Evolutionary conservation across 2,113 vertebrate species (phyloP), one percentile per base, ranked within the genome.

Genomic region (Mormyrus iriodes): DNA sequence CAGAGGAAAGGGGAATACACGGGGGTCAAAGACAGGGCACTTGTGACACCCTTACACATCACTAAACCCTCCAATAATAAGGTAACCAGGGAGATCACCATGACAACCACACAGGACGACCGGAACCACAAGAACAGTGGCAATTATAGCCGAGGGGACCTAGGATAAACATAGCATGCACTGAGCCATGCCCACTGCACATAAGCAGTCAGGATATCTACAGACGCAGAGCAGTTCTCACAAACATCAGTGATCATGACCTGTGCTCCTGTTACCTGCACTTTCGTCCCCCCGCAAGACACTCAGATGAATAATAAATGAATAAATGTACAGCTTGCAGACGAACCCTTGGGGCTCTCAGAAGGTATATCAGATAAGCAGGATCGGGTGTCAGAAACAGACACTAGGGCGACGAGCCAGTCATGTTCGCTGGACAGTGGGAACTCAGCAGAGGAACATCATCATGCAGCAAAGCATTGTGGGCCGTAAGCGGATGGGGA

Each of bases 381-480:
- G 73, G 35, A 19, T 76, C 73, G 3, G 35, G 35, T 76, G 35
- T 42, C 27, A 42, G 73, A 76, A 39, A 76, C 31, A 76, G 73
- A 35, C 27, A 76, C 73, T 35, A 19, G 35, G 73, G 73, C 17
- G 73, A 39, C 5, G 35, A 76, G 35, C 31, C 61, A 76, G 27
- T 76, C 73, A 76, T 76, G 73, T 76, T 76, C 73, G 27, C 61
- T 13, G 61, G 61, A 69, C 73, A 42, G 73, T 76, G 73, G 73
- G 73, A 76, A 39, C 73, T 76, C 15, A 42, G 35, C 73, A 0
- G 73, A 76, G 73, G n/a, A 42, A 42, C 35, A 19, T 3, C 31
- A 6, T 76, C 35, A 94, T 94, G 93, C 93, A 85, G 92, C 90
- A 89, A 92, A 91, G 90, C 91, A 91, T 88, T 79, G 91, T 69